Evolutionary conservation across 2,888 invertebrate genomes (phyloP).

Genomic region (Lysandra coridon): DNA sequence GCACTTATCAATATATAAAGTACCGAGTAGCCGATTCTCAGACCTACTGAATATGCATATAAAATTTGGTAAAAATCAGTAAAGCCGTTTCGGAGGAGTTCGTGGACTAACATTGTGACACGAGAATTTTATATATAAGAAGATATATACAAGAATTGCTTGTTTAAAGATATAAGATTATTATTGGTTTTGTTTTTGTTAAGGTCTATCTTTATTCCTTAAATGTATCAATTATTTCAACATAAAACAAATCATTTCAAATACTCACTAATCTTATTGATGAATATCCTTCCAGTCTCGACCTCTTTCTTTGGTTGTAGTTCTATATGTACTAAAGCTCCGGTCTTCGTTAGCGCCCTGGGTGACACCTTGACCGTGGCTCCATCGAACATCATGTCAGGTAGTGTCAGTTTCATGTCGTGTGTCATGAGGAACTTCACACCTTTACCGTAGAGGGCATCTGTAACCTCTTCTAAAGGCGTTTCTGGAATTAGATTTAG

Average conservation of each 20-base stretch:
- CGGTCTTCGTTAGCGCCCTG: constrained; percentile 85
- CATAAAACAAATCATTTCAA: background rate
- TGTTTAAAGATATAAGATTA: too few relatives aligned
- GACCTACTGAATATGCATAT: too few relatives aligned
- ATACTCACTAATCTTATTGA: constrained; percentile 85
- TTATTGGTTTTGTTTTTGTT: too few relatives aligned
- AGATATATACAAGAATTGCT: too few relatives aligned
- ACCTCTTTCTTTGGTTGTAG: constrained; percentile 78
- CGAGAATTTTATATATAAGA: too few relatives aligned
- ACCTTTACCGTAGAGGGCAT: constrained; percentile 85
- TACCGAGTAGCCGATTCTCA: too few relatives aligned
- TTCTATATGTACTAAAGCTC: constrained; percentile 87
- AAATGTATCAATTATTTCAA: too few relatives aligned
- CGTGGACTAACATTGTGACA: too few relatives aligned
- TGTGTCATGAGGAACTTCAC: constrained; percentile 88
- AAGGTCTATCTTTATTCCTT: too few relatives aligned
- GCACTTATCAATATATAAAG: too few relatives aligned
- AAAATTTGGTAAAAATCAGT: too few relatives aligned
- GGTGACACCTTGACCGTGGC: constrained; percentile 88
- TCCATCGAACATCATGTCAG: constrained; percentile 87
- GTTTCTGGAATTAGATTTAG: constrained; percentile 64
- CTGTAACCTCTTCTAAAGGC: constrained; percentile 88
- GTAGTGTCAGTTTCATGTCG: constrained; percentile 86
- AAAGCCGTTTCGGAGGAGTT: too few relatives aligned
- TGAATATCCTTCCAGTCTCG: constrained; percentile 80